phyloP scores from a whole-genome alignment of 2,888 invertebrate species.

The Limenitis camilla region DNA sequence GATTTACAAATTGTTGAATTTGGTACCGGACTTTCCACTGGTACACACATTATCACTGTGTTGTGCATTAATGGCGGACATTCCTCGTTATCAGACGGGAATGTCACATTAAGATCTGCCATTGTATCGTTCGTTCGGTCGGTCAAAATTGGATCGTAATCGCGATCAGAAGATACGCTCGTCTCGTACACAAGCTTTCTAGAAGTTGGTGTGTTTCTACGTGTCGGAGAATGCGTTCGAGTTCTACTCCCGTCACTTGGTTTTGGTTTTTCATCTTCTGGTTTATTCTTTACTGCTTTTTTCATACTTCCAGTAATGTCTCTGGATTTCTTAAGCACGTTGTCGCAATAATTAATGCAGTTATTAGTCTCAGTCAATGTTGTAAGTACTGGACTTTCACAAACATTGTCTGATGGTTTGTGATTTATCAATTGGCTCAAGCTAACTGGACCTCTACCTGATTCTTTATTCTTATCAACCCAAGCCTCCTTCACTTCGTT shows the following conservation, averaged over 20 bases:
- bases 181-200: slow-evolving; percentile 53
- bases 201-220: slow-evolving; percentile 34
- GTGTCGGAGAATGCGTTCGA: slow-evolving; percentile 43
- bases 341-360: slow-evolving; percentile 52
- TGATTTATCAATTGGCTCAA: slow-evolving; percentile 58
- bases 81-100: slow-evolving; percentile 60
- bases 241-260: slow-evolving; percentile 35
- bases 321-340: slow-evolving; percentile 52
- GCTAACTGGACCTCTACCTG: slow-evolving; percentile 55
- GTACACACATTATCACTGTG: slow-evolving; percentile 26
- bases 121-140: slow-evolving; percentile 69
- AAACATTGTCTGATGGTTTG: slow-evolving; percentile 33
- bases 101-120: slow-evolving; percentile 65
- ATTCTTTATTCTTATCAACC: slow-evolving; percentile 39
- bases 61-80: slow-evolving; percentile 27
- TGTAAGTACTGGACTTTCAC: slow-evolving; percentile 38
- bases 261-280: slow-evolving; percentile 24
- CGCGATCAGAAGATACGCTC: slow-evolving; percentile 47
- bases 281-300: slow-evolving; percentile 28
- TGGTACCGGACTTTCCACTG: slow-evolving; percentile 26
- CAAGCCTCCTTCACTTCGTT: slow-evolving; percentile 57
- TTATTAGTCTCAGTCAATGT: slow-evolving; percentile 52
- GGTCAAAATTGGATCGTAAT: slow-evolving; percentile 52
- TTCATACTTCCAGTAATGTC: slow-evolving; percentile 51
- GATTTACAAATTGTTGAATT: slow-evolving; percentile 24